A percentile compares a stretch with the other conserved stretches of the same genome.
These are phyloP conservation scores for Dyspetes luteomarginatus DNA, from an alignment of 2,888 invertebrate species.

Conservation along the genomic window DNA sequence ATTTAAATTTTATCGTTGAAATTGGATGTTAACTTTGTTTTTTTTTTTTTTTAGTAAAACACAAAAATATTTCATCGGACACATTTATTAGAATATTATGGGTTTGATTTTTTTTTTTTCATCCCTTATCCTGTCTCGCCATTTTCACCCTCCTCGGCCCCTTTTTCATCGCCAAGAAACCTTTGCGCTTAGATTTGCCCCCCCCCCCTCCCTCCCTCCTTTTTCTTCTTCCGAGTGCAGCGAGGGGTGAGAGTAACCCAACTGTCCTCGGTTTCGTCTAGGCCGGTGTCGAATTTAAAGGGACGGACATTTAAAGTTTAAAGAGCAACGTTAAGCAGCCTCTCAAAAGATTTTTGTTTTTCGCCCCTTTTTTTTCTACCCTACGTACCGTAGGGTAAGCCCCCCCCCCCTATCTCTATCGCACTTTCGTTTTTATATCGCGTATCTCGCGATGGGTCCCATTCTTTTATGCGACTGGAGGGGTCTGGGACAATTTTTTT, in stretches of 20 bases:
- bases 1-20: too few relatives aligned
- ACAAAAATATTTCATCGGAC: too few relatives aligned
- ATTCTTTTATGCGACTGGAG: conserved; percentile 54
- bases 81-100: too few relatives aligned
- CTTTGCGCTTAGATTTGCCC: conserved; percentile 21
- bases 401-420: conserved; percentile 37
- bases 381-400: too few relatives aligned
- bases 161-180: conserved; percentile 56
- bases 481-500: conserved; percentile 46
- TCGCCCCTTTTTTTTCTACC: conserved; percentile 43
- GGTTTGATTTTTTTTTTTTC: conserved; percentile 20
- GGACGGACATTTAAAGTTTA: conserved; percentile 71
- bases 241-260: conserved; percentile 29
- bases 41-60: too few relatives aligned
- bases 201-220: conserved; percentile 31
- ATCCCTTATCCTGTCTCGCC: conserved; percentile 35
- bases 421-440: conserved; percentile 58
- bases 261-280: conserved; percentile 60
- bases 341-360: conserved; percentile 45
- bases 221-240: conserved; percentile 33
- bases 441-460: conserved; percentile 56
- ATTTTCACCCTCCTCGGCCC: conserved; percentile 37
- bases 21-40: too few relatives aligned
- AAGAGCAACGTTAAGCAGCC: conserved; percentile 61
- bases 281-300: conserved; percentile 68